phyloP scores from a whole-genome alignment of 2,113 vertebrate species.

The Dermatemys mawii region DNA sequence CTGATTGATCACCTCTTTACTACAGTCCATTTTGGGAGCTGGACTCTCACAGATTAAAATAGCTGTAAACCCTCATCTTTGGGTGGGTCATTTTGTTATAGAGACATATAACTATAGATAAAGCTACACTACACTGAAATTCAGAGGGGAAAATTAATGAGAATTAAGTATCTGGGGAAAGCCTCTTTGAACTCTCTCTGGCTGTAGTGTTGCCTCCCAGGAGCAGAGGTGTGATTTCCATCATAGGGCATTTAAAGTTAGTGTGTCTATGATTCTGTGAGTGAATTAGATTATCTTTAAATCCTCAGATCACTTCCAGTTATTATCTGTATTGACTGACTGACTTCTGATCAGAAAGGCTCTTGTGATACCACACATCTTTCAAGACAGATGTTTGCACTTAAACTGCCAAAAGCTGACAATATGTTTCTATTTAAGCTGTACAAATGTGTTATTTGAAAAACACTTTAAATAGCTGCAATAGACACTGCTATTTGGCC shows the following conservation, averaged over 20 bases:
- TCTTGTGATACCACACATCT: conserved; percentile 51
- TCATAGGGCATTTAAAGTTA: conserved; percentile 60
- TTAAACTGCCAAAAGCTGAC: conserved; percentile 70
- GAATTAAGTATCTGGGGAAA: conserved; percentile 71
- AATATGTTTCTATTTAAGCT: conserved; percentile 62
- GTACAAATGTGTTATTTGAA: conserved; percentile 57
- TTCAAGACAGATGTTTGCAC: conserved; percentile 65
- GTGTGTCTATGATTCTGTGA: conserved; percentile 40
- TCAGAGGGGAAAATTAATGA: conserved; percentile 67
- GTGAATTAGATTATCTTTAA: conserved; percentile 53
- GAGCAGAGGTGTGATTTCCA: conserved; percentile 50
- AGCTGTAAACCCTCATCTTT: neutral
- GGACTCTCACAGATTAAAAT: neutral
- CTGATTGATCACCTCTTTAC: neutral
- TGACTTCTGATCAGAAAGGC: conserved; percentile 55
- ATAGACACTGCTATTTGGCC: conserved; percentile 61
- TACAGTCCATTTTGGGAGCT: neutral
- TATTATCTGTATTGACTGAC: conserved; percentile 69
- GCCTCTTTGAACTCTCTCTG: conserved; percentile 63
- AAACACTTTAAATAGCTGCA: conserved; percentile 50
- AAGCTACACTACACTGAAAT: conserved; percentile 35
- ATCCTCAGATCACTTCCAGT: conserved; percentile 60
- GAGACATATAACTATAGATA: neutral
- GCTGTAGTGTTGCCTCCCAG: conserved; percentile 52
- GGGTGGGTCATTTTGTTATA: neutral